Conservation (phyloP, 2,797 vertebrate species). For the Fratercula arctica region DNA sequence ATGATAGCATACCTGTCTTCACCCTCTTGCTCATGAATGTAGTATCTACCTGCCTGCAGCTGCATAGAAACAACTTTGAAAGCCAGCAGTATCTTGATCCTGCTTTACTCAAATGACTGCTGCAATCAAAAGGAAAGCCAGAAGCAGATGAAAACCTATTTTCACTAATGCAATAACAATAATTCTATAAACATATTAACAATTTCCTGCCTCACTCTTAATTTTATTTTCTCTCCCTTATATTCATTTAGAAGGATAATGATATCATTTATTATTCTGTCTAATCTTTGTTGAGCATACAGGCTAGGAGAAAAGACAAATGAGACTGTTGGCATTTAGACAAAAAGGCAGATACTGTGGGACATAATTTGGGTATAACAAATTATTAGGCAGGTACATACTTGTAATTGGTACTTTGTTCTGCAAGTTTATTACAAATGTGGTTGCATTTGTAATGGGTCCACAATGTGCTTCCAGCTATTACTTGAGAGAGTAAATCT, state of each 20-base stretch:
- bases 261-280: constrained; percentile 30
- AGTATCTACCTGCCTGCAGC: neutral
- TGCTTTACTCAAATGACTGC: neutral
- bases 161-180: constrained; percentile 50
- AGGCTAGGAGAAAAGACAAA: constrained; percentile 25
- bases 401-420: neutral
- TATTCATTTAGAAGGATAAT: constrained; percentile 46
- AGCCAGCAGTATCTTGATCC: neutral
- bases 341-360: constrained; percentile 29
- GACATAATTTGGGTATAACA: constrained; percentile 33
- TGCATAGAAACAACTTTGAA: neutral
- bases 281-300: neutral
- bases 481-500: neutral
- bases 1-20: neutral
- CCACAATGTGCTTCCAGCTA: neutral
- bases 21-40: neutral
- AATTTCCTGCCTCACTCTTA: constrained; percentile 60
- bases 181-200: constrained; percentile 58
- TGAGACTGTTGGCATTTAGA: constrained; percentile 23
- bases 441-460: neutral
- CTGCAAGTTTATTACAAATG: neutral
- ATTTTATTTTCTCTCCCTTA: constrained; percentile 55
- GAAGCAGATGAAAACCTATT: constrained; percentile 36
- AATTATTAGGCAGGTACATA: constrained; percentile 35
- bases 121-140: constrained; percentile 34